Conservation (phyloP, 2,113 vertebrate genomes). For the Chaetodon trifascialis region DNA sequence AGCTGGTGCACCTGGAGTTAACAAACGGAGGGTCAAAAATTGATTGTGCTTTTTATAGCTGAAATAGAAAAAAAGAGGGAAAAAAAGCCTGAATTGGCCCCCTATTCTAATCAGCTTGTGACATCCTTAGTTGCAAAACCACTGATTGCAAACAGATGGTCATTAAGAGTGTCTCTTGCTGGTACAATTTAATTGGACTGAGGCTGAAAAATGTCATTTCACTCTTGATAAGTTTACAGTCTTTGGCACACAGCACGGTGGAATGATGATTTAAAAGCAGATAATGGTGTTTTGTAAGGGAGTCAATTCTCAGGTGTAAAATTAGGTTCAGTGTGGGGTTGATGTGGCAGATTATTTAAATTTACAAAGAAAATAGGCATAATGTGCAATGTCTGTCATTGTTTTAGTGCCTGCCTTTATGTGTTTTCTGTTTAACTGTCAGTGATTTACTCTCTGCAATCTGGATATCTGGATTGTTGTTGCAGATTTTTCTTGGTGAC, state of each 20-base stretch:
- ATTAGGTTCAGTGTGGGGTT: too few species aligned
- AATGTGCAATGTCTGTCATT: not conserved
- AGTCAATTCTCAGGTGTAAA: too few species aligned
- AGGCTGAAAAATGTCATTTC: not conserved
- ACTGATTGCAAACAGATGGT: constrained; percentile 17
- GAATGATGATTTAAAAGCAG: not conserved
- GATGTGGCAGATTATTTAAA: not conserved
- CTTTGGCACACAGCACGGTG: not conserved
- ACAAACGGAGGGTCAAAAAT: not conserved
- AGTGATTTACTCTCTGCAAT: not conserved
- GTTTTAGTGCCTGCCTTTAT: not conserved
- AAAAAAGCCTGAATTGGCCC: not conserved
- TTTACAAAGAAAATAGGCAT: not conserved
- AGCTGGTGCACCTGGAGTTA: constrained; percentile 3
- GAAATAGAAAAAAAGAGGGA: not conserved
- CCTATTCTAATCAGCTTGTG: not conserved
- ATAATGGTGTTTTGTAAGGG: not conserved
- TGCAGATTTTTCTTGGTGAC: not conserved
- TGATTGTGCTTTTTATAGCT: not conserved
- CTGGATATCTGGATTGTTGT: not conserved
- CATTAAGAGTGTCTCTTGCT: not conserved
- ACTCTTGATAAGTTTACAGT: not conserved
- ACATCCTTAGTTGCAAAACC: not conserved
- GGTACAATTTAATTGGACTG: not conserved
- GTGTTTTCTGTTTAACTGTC: not conserved